Conservation (phyloP, 2,888 invertebrate genomes). For the Crematogaster levior region DNA sequence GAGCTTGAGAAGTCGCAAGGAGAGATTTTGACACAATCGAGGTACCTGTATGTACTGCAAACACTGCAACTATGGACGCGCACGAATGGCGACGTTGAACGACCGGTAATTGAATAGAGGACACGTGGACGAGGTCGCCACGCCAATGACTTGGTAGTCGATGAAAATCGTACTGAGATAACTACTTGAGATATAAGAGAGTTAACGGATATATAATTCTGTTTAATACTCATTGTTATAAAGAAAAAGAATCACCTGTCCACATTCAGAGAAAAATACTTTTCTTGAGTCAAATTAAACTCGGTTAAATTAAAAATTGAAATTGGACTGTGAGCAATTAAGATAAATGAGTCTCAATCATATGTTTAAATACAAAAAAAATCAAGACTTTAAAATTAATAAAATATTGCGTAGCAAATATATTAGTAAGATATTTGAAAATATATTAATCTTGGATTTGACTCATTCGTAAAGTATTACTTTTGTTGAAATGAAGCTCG, state of each 20-base stretch:
- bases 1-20: slow-evolving; percentile 25
- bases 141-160: slow-evolving; percentile 73
- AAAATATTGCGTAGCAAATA: neutral
- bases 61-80: slow-evolving; percentile 52
- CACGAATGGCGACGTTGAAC: slow-evolving; percentile 72
- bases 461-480: neutral
- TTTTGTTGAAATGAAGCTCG: neutral
- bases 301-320: neutral
- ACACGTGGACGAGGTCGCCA: slow-evolving; percentile 78
- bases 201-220: neutral
- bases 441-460: slow-evolving; percentile 36
- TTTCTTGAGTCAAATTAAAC: neutral
- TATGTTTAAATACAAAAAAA: neutral
- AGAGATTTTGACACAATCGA: slow-evolving; percentile 45
- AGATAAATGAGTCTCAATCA: neutral
- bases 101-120: slow-evolving; percentile 81
- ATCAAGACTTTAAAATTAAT: neutral
- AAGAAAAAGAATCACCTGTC: neutral
- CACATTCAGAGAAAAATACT: neutral
- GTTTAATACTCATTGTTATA: neutral
- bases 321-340: neutral
- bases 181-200: neutral
- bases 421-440: slow-evolving; percentile 29
- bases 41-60: slow-evolving; percentile 19
- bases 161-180: slow-evolving; percentile 59